These are phyloP conservation scores for Panthera leo DNA, from an alignment of 2,113 vertebrate species.

Conservation along the genomic window DNA sequence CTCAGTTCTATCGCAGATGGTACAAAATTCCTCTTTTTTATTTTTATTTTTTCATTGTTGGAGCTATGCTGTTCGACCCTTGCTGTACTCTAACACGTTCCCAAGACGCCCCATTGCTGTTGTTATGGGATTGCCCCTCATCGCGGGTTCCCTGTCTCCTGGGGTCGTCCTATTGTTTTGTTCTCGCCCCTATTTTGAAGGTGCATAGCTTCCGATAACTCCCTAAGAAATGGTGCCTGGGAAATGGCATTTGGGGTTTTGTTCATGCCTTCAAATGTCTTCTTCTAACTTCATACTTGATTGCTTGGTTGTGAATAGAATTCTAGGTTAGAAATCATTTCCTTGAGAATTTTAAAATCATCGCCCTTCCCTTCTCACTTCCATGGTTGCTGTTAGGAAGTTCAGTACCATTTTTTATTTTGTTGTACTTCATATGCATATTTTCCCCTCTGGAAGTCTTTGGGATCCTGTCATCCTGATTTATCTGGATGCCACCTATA, in stretches of 20 bases:
- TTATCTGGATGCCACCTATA: neutral
- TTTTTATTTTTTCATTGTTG: neutral
- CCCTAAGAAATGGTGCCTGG: neutral
- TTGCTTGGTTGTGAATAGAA: neutral
- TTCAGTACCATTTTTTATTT: too few species aligned
- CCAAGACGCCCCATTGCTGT: neutral
- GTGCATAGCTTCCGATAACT: neutral
- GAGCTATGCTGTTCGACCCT: neutral
- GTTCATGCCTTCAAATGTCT: neutral
- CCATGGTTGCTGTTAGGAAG: neutral
- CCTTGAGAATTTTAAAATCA: neutral
- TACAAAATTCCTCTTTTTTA: neutral
- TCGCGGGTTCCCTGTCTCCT: neutral
- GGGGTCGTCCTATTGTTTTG: neutral
- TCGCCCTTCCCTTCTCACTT: neutral
- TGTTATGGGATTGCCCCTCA: neutral
- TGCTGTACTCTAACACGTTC: neutral
- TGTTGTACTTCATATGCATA: neutral
- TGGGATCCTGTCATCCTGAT: neutral
- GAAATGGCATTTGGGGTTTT: neutral
- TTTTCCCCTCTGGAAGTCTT: neutral
- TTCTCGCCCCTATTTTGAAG: neutral
- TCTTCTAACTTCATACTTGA: neutral
- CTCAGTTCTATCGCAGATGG: neutral
- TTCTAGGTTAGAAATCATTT: neutral